Evolutionary conservation across 2,888 invertebrate genomes (phyloP).

Genomic region (Chloromyia formosa): DNA sequence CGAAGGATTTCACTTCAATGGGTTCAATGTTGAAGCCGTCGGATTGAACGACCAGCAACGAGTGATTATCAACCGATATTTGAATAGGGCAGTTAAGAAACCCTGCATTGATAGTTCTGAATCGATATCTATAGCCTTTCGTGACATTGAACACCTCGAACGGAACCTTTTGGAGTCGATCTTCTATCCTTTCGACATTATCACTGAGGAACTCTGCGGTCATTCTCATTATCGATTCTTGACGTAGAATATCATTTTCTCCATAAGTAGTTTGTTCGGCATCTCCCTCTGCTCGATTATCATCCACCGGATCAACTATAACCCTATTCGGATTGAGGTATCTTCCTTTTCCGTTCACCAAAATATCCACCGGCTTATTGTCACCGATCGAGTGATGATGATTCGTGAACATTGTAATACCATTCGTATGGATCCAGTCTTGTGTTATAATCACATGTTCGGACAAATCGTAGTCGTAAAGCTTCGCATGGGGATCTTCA

Average conservation of each 20-base stretch:
- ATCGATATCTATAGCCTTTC: constrained; percentile 77
- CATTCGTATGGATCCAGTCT: constrained; percentile 83
- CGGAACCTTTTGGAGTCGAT: constrained; percentile 46
- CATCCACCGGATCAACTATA: constrained; percentile 12
- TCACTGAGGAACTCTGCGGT: constrained; percentile 1
- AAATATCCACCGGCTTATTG: constrained; percentile 82
- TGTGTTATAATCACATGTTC: constrained; percentile 79
- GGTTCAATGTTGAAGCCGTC: constrained; percentile 84
- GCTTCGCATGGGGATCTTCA: constrained; percentile 70
- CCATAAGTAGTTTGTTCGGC: constrained; percentile 20
- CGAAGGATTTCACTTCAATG: constrained; percentile 72
- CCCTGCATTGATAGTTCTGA: constrained; percentile 85
- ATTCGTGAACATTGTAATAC: constrained; percentile 79
- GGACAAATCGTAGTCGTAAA: constrained; percentile 78
- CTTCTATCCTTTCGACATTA: neutral
- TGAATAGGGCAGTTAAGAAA: constrained; percentile 89
- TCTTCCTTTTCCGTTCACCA: constrained; percentile 84
- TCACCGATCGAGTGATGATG: constrained; percentile 85
- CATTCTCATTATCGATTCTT: neutral
- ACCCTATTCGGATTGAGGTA: constrained; percentile 53
- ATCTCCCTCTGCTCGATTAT: neutral
- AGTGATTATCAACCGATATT: constrained; percentile 84
- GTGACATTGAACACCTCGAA: constrained; percentile 58
- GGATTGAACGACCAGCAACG: constrained; percentile 77
- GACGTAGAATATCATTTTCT: neutral